These are phyloP conservation scores for Epinephelus lanceolatus DNA, from an alignment of 2,113 vertebrate genomes.

Conservation along the genomic window DNA sequence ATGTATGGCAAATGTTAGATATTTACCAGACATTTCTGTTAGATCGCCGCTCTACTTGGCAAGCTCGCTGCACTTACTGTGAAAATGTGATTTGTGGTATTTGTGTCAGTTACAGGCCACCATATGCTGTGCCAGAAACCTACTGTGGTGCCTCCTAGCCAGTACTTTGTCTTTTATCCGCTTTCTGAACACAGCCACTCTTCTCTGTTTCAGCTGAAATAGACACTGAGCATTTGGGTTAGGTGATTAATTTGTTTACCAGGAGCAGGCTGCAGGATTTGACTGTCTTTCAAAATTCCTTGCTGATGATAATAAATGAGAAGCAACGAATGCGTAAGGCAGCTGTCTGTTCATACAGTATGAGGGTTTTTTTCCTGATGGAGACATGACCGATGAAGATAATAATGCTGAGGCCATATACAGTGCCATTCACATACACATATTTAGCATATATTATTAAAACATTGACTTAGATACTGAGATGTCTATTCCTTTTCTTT, in stretches of 20 bases:
- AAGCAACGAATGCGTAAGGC: conserved; percentile 11
- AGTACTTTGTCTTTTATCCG: conserved; percentile 17
- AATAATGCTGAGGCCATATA: neutral
- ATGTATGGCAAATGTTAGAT: neutral
- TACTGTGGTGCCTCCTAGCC: conserved; percentile 33
- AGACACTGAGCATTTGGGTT: conserved; percentile 31
- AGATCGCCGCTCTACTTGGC: conserved; percentile 22
- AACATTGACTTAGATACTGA: neutral
- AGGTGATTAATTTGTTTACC: conserved; percentile 56
- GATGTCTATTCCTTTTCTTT: neutral
- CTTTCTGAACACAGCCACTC: neutral
- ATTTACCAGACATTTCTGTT: conserved; percentile 6
- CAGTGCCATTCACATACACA: neutral
- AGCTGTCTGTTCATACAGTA: conserved; percentile 18
- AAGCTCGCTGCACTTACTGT: neutral
- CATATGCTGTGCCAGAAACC: conserved; percentile 61
- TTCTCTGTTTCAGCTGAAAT: conserved; percentile 24
- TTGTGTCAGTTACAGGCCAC: conserved; percentile 55
- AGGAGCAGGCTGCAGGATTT: conserved; percentile 24
- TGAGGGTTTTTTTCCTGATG: neutral
- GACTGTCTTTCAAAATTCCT: conserved; percentile 15
- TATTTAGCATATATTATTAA: neutral
- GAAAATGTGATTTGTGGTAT: conserved; percentile 48
- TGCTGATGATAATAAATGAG: conserved; percentile 19
- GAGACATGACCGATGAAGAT: neutral